A percentile compares a stretch with the other conserved stretches of the same genome.
phyloP scores from a whole-genome alignment of 2,113 vertebrate genomes.

The Lipophrys pholis region DNA sequence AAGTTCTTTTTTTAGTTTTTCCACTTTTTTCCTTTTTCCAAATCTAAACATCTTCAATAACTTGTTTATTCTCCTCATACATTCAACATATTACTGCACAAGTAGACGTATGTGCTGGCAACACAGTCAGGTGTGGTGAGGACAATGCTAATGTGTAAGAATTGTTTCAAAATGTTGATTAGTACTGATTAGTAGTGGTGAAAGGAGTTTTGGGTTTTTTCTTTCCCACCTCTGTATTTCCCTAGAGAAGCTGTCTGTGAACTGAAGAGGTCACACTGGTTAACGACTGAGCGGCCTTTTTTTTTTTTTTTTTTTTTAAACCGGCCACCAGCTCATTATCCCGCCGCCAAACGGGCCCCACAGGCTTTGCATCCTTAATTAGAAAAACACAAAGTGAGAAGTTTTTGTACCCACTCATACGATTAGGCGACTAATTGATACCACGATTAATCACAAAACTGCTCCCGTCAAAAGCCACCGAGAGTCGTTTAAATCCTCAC shows the following conservation, averaged over 20 bases:
- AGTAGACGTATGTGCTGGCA: too few species aligned
- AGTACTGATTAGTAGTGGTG: neutral
- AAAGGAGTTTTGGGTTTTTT: neutral
- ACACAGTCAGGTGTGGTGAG: too few species aligned
- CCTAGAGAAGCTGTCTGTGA: neutral
- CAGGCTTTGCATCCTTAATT: slow-evolving; percentile 19
- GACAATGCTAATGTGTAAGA: too few species aligned
- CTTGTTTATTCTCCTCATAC: too few species aligned
- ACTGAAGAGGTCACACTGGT: neutral
- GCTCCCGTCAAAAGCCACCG: slow-evolving; percentile 1
- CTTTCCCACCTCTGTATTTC: neutral
- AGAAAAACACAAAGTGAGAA: slow-evolving; percentile 38
- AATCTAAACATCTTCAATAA: too few species aligned
- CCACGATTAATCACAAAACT: slow-evolving; percentile 40
- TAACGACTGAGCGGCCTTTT: neutral
- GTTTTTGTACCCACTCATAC: slow-evolving; percentile 1
- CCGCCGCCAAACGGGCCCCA: neutral
- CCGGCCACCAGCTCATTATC: slow-evolving; percentile 1
- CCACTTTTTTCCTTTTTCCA: neutral
- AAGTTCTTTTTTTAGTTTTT: too few species aligned
- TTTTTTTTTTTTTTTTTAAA: too few species aligned
- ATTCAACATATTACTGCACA: too few species aligned
- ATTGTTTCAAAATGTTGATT: neutral
- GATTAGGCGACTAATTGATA: slow-evolving; percentile 54
- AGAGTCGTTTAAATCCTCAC: slow-evolving; percentile 7